Percentiles rank a stretch among this genome's conserved stretches.
phyloP scores from a whole-genome alignment of 2,797 vertebrate species.

The Myripristis murdjan region DNA sequence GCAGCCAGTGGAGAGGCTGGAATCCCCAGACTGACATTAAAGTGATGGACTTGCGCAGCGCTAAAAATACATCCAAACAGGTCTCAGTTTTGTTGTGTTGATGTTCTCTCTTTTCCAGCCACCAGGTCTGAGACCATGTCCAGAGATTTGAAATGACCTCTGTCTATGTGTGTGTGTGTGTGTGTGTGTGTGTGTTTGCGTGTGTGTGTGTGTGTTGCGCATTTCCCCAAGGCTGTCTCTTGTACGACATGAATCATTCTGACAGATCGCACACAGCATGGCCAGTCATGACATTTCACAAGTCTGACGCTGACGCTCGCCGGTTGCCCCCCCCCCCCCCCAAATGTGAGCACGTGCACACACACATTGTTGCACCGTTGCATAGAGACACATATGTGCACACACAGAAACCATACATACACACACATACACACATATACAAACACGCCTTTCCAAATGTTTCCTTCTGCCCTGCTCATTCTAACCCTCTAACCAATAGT shows the following conservation, averaged over 20 bases:
- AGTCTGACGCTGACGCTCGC: constrained; percentile 22
- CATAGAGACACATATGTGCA: not conserved
- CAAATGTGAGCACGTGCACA: not conserved
- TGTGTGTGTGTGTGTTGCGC: constrained; percentile 9
- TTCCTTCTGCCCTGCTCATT: constrained; percentile 8
- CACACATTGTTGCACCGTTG: too few species aligned
- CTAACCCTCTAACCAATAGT: constrained; percentile 13
- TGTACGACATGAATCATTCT: constrained; percentile 49
- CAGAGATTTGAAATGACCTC: constrained; percentile 6
- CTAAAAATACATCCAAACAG: too few species aligned
- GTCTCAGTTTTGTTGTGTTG: too few species aligned
- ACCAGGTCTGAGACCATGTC: not conserved
- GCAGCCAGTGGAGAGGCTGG: too few species aligned
- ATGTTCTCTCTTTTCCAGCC: not conserved
- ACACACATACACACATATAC: not conserved
- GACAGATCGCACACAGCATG: constrained; percentile 39
- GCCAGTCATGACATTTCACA: constrained; percentile 26
- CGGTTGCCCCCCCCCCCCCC: too few species aligned
- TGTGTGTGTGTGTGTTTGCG: not conserved
- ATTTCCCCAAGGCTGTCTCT: not conserved
- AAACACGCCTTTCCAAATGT: constrained; percentile 1
- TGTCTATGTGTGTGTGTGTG: constrained; percentile 11
- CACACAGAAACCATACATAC: not conserved
- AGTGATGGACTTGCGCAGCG: too few species aligned
- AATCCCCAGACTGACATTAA: too few species aligned